Evolutionary conservation across 2,888 invertebrate genomes (phyloP), one percentile per base, ranked within the genome.

Genomic region (Antitype chi): DNA sequence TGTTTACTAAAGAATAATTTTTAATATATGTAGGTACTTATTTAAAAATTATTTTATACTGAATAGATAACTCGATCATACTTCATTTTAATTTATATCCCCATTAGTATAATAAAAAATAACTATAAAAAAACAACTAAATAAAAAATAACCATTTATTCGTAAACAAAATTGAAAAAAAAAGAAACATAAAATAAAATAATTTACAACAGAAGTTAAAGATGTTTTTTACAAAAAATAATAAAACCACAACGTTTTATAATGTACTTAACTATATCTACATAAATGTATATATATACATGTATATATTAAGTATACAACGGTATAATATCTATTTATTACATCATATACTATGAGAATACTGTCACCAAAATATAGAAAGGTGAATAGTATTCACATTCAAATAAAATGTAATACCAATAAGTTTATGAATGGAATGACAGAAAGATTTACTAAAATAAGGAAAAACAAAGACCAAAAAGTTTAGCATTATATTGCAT

Each of bases 121-220:
- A 38, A 62, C 49, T 25, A 47, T 23, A 55, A 62, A 78, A 84
- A 83, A 84, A 85, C 76, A 69, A 83, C 71, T 73, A 84, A 82
- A 71, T 85, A 83, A 87, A 89, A 88, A 89, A 79, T 86, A 85
- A 89, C 79, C 82, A 81, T 90, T 88, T 90, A 90, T 87, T 90
- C 47, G 68, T 79, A 66, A 85, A 88, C 80, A 84, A 87, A 87
- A 84, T 76, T 85, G 85, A 90, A 90, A 89, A 89, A 90, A 90
- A 87, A 87, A 62, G 28, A 74, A 88, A 81, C 82, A 87, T 77
- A 81, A 85, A 89, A 85, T 82, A 68, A 85, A 88, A 87, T 87
- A 89, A 90, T 91, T 91, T 93, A 93, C 91, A 94, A 92, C 91
- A 92, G 88, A 90, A 85, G 76, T 85, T 89, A 88, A 88, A 87